phyloP scores from a whole-genome alignment of 1,140 invertebrate genomes.

The Rhopalosiphum padi region DNA sequence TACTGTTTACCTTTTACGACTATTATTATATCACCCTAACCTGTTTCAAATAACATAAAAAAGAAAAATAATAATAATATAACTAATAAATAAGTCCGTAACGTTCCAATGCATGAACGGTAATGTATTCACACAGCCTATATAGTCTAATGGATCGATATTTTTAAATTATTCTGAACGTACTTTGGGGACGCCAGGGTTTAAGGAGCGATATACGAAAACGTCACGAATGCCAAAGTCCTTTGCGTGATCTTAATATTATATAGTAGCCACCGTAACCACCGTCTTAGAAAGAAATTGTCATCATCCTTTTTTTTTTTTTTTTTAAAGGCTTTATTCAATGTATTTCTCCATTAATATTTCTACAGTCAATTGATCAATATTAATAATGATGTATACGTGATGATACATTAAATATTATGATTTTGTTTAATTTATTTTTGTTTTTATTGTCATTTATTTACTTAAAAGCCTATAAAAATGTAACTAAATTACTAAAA shows the following conservation, averaged over 20 bases:
- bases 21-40: slow-evolving; percentile 43
- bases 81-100: background rate
- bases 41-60: slow-evolving; percentile 19
- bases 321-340: no score
- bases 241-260: slow-evolving; percentile 6
- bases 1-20: slow-evolving; percentile 13
- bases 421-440: background rate
- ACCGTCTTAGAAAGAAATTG: background rate
- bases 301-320: slow-evolving; percentile 7
- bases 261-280: background rate
- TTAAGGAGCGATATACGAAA: background rate
- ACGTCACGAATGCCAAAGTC: background rate
- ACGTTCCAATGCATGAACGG: slow-evolving; percentile 1
- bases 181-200: background rate
- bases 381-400: background rate
- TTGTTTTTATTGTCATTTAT: background rate
- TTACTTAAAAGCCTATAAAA: background rate
- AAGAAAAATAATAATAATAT: background rate
- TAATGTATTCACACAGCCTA: slow-evolving; percentile 21
- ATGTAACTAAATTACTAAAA: background rate
- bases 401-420: background rate
- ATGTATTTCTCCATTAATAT: background rate
- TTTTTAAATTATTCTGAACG: slow-evolving; percentile 34
- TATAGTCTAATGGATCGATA: slow-evolving; percentile 9
- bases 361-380: background rate